phyloP scores from a whole-genome alignment of 2,113 vertebrate species.

The Odontesthes bonariensis region DNA sequence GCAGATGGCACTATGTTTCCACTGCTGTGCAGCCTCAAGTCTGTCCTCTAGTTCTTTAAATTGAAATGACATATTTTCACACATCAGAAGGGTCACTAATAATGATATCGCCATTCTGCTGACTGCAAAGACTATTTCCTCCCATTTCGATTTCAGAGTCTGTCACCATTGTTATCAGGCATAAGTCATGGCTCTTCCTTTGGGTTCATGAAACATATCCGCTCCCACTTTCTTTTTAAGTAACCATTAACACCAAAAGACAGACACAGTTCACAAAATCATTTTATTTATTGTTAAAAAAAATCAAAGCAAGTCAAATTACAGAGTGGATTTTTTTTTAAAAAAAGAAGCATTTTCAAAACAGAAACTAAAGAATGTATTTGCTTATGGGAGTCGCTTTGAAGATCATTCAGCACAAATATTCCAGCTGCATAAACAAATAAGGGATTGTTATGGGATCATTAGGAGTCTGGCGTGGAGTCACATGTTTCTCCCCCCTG shows the following conservation, averaged over 20 bases:
- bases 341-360: slow-evolving; percentile 13
- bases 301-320: slow-evolving; percentile 26
- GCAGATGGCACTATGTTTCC: slow-evolving; percentile 60
- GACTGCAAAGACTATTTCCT: slow-evolving; percentile 29
- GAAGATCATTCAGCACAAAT: slow-evolving; percentile 2
- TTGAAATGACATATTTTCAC: not conserved
- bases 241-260: not conserved
- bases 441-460: slow-evolving; percentile 18
- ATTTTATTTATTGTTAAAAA: slow-evolving; percentile 41
- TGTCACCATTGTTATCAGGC: not conserved
- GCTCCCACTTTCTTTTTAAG: not conserved
- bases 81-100: not conserved
- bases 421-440: slow-evolving; percentile 29
- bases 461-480: not conserved
- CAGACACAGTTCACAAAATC: slow-evolving; percentile 24
- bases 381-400: not conserved
- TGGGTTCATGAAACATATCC: not conserved
- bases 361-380: slow-evolving; percentile 5
- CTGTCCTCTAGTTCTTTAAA: slow-evolving; percentile 46
- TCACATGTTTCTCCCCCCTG: slow-evolving; percentile 15
- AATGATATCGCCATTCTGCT: not conserved
- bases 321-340: not conserved
- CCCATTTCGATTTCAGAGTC: slow-evolving; percentile 10
- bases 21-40: not conserved
- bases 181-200: not conserved